Evolutionary conservation across 1,140 invertebrate species (phyloP).

Genomic region (Drosophila sp.): DNA sequence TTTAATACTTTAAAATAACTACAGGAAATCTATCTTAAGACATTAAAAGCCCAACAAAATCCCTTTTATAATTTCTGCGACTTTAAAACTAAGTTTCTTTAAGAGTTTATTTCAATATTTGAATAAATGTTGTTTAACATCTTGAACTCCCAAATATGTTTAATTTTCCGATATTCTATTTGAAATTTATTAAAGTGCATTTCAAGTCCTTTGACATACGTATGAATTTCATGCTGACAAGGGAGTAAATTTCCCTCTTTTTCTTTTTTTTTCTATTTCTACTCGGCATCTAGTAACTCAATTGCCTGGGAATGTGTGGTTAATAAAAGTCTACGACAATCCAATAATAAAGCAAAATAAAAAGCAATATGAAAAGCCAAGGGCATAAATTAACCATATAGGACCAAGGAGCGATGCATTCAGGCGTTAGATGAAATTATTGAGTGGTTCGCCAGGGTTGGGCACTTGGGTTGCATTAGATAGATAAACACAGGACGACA

Average conservation of each 20-base stretch:
- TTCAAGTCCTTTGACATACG: constrained; percentile 3
- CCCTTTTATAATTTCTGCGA: too few species aligned
- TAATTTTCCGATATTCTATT: background rate
- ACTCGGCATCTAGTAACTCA: constrained; percentile 42
- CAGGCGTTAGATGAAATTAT: constrained; percentile 67
- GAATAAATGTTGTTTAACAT: too few species aligned
- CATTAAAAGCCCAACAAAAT: too few species aligned
- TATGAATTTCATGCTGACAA: background rate
- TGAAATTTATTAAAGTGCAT: constrained; percentile 23
- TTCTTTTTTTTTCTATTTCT: constrained; percentile 9
- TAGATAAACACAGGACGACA: constrained; percentile 11
- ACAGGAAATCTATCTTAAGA: too few species aligned
- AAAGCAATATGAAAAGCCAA: constrained; percentile 33
- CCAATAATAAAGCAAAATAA: constrained; percentile 36
- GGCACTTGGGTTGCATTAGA: constrained; percentile 41
- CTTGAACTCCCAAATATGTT: too few species aligned
- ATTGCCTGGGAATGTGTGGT: constrained; percentile 74
- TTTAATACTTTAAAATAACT: too few species aligned
- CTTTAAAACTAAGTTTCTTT: too few species aligned
- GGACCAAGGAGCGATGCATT: constrained; percentile 55
- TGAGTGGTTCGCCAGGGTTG: constrained; percentile 15
- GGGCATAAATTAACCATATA: constrained; percentile 68
- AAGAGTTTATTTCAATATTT: too few species aligned
- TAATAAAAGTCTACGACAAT: constrained; percentile 47
- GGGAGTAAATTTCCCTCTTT: constrained; percentile 19